phyloP scores from a whole-genome alignment of 1,140 invertebrate species.

The Charaxes varanes region DNA sequence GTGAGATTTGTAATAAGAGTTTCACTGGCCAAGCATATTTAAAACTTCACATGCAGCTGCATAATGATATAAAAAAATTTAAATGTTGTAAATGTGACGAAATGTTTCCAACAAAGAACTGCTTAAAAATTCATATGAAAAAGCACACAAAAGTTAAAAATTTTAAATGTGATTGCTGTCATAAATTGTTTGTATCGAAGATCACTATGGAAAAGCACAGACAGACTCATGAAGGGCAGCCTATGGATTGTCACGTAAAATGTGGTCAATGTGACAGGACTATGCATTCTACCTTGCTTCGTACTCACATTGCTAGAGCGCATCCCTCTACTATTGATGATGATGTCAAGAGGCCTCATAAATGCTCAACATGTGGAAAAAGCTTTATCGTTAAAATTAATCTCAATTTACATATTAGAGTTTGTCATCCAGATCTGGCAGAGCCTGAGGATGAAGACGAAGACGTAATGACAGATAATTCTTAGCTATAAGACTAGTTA shows the following conservation, averaged over 20 bases:
- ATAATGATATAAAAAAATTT: conserved; percentile 79
- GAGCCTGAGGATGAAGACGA: conserved; percentile 64
- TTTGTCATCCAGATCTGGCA: conserved; percentile 59
- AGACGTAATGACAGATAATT: conserved; percentile 64
- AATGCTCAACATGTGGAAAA: conserved; percentile 61
- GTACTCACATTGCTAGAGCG: conserved; percentile 53
- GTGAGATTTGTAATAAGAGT: conserved; percentile 77
- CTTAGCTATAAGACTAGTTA: conserved; percentile 37
- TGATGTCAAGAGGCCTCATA: conserved; percentile 60
- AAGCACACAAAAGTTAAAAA: conserved; percentile 70
- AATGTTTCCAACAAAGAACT: conserved; percentile 79
- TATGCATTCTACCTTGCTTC: conserved; percentile 54
- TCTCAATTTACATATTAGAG: conserved; percentile 59
- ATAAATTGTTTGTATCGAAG: conserved; percentile 71
- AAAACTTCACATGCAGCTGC: conserved; percentile 76
- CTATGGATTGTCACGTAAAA: conserved; percentile 59
- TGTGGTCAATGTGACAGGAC: conserved; percentile 61
- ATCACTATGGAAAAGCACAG: conserved; percentile 68
- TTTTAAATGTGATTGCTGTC: conserved; percentile 68
- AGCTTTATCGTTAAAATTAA: conserved; percentile 68
- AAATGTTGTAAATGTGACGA: conserved; percentile 80
- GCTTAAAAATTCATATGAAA: conserved; percentile 75
- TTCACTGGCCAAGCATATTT: conserved; percentile 78
- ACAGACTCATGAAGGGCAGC: conserved; percentile 60
- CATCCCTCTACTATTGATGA: conserved; percentile 50